Evolutionary conservation across 2,888 invertebrate species (phyloP).

Genomic region (Phytoseiulus persimilis): DNA sequence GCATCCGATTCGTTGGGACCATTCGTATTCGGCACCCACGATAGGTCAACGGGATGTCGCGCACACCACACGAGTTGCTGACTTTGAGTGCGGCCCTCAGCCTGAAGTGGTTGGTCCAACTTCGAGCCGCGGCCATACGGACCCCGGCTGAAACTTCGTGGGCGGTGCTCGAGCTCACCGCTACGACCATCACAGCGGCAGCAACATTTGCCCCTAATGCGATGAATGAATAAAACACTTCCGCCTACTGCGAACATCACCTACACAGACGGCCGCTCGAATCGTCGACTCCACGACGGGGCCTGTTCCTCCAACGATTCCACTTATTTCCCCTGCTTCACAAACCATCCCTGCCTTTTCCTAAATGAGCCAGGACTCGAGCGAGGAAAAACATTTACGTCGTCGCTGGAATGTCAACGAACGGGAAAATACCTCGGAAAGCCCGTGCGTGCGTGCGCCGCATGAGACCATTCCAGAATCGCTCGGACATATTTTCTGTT

Average conservation of each 20-base stretch:
- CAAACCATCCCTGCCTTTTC: neutral
- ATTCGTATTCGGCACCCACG: too few species aligned
- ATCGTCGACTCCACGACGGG: neutral
- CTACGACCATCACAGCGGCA: neutral
- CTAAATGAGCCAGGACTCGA: too few species aligned
- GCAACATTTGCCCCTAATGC: neutral
- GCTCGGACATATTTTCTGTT: too few species aligned
- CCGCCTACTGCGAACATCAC: neutral
- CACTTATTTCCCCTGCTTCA: neutral
- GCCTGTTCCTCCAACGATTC: neutral
- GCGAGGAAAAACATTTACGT: too few species aligned
- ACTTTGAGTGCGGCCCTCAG: neutral
- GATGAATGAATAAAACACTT: slow-evolving; percentile 5
- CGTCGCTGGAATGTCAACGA: too few species aligned
- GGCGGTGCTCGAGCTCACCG: neutral
- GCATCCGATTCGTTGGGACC: too few species aligned
- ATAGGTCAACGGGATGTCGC: neutral
- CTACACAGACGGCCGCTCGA: neutral
- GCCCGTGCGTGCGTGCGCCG: too few species aligned
- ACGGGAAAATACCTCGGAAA: too few species aligned
- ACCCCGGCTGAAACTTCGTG: neutral
- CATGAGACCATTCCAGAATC: too few species aligned
- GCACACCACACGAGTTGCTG: neutral
- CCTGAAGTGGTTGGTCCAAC: neutral
- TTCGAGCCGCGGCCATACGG: neutral